phyloP scores from a whole-genome alignment of 1,140 invertebrate species.

The Pseudoatta argentina region DNA sequence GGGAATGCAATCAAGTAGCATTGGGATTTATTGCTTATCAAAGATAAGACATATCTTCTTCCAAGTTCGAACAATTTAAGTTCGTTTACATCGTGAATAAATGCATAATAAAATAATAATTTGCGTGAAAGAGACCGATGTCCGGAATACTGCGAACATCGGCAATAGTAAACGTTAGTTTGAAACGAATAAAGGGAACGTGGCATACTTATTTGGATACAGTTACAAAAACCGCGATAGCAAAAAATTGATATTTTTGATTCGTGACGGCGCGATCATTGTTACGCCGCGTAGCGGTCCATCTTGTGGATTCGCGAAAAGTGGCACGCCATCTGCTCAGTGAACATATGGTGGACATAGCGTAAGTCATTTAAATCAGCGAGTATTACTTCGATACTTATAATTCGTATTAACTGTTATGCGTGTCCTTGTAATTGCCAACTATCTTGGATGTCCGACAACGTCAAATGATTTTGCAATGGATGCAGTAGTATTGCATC shows the following conservation, averaged over 20 bases:
- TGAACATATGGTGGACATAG: constrained; percentile 72
- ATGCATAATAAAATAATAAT: neutral
- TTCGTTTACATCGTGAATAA: neutral
- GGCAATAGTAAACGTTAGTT: neutral
- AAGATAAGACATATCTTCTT: constrained; percentile 6
- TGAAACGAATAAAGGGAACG: neutral
- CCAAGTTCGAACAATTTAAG: neutral
- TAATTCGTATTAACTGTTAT: constrained; percentile 63
- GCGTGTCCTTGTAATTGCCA: constrained; percentile 49
- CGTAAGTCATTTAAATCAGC: constrained; percentile 36
- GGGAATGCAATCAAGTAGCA: neutral
- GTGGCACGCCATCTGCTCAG: constrained; percentile 78
- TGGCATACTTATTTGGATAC: constrained; percentile 39
- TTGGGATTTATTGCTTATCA: neutral
- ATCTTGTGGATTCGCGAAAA: constrained; percentile 69
- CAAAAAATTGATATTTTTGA: constrained; percentile 22
- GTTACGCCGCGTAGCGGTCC: constrained; percentile 74
- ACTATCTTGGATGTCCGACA: constrained; percentile 15
- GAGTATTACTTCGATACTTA: constrained; percentile 49
- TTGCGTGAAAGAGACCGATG: neutral
- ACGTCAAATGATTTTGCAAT: neutral
- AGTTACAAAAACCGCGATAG: constrained; percentile 29
- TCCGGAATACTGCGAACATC: neutral
- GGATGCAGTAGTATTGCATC: neutral
- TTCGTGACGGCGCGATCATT: constrained; percentile 27